Conservation (phyloP, 2,888 invertebrate genomes). For the Tricholauxania praeusta region DNA sequence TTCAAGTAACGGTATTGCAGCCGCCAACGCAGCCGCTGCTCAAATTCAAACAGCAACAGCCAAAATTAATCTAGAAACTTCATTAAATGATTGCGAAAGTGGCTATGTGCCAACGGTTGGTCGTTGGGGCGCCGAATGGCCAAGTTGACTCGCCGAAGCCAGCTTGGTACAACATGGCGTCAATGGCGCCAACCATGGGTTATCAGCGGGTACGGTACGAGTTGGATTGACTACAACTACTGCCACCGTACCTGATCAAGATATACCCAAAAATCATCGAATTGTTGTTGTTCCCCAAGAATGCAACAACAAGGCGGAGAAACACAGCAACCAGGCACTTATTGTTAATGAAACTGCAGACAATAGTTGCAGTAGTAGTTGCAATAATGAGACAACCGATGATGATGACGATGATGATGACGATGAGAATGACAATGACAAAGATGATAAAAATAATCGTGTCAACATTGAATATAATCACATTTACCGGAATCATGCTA, state of each 20-base stretch:
- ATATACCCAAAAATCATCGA: slow-evolving; percentile 52
- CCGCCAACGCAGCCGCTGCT: slow-evolving; percentile 55
- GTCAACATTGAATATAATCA: slow-evolving; percentile 5
- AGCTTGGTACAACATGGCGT: slow-evolving; percentile 68
- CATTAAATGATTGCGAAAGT: slow-evolving; percentile 71
- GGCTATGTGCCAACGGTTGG: slow-evolving; percentile 84
- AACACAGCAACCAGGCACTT: background rate
- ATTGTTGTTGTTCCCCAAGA: slow-evolving; percentile 43
- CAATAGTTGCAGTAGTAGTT: slow-evolving; percentile 28
- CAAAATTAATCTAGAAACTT: slow-evolving; percentile 68
- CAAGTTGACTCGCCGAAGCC: slow-evolving; percentile 93
- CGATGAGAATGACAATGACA: slow-evolving; percentile 14
- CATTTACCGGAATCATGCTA: slow-evolving; percentile 26
- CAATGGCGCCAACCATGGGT: slow-evolving; percentile 62
- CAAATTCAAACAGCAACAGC: slow-evolving; percentile 56
- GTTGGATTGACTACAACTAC: slow-evolving; percentile 65
- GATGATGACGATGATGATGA: slow-evolving; percentile 34
- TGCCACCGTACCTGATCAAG: slow-evolving; percentile 54
- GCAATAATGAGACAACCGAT: slow-evolving; percentile 35
- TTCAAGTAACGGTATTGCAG: slow-evolving; percentile 59
- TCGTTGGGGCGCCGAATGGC: slow-evolving; percentile 95
- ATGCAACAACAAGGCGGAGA: slow-evolving; percentile 26
- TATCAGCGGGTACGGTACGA: slow-evolving; percentile 63
- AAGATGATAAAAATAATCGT: slow-evolving; percentile 23
- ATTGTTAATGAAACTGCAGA: slow-evolving; percentile 39